These are phyloP conservation scores for Crotalus viridis DNA, from an alignment of 2,113 vertebrate species.

Conservation along the genomic window DNA sequence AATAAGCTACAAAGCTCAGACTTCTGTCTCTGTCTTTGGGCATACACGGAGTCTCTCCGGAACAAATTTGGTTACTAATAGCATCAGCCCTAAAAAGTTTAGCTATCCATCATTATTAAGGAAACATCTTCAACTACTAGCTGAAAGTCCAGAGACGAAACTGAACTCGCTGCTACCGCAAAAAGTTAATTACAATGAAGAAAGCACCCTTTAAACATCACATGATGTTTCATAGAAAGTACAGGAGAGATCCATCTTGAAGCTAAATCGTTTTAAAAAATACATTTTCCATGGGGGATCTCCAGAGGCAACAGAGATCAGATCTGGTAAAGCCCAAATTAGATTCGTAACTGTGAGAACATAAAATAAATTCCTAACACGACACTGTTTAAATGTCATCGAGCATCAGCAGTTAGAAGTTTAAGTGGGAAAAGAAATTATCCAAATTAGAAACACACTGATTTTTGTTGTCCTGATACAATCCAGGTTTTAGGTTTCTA, in stretches of 20 bases:
- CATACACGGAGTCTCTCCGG: neutral
- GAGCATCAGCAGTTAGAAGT: neutral
- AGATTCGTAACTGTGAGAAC: neutral
- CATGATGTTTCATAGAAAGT: neutral
- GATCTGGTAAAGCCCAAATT: neutral
- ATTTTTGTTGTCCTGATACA: neutral
- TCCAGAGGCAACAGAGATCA: neutral
- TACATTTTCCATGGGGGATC: neutral
- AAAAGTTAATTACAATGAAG: neutral
- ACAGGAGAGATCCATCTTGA: neutral
- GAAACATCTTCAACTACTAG: neutral
- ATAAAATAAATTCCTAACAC: neutral
- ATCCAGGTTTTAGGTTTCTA: neutral
- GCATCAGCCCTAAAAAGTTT: neutral
- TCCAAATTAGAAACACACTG: conserved; percentile 8
- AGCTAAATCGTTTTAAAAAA: neutral
- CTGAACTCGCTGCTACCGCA: neutral
- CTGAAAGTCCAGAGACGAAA: neutral
- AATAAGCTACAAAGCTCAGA: neutral
- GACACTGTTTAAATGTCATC: neutral
- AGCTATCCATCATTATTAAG: neutral
- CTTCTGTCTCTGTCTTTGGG: neutral
- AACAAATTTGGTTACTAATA: neutral
- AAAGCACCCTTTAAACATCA: neutral
- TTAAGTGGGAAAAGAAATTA: neutral